Percentiles rank a stretch among this genome's conserved stretches.
These are phyloP conservation scores for Antrozous pallidus DNA, from an alignment of 2,797 vertebrate genomes.

Conservation along the genomic window DNA sequence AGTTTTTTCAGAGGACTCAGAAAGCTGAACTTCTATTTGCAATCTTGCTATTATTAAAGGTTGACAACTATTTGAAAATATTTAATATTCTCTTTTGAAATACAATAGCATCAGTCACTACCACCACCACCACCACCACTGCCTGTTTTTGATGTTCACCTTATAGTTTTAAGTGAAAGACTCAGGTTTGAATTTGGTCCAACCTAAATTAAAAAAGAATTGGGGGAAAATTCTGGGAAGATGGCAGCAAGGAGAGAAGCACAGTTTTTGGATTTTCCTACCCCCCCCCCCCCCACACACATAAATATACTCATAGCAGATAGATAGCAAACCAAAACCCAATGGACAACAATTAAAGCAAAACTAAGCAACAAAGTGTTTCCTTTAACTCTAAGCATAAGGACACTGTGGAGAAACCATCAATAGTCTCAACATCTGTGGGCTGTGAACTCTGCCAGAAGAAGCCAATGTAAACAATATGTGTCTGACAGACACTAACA, in stretches of 20 bases:
- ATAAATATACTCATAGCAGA: background rate
- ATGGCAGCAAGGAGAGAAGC: background rate
- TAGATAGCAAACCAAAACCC: background rate
- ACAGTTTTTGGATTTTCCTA: background rate
- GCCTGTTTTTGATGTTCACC: background rate
- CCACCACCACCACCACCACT: accelerated
- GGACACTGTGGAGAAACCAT: background rate
- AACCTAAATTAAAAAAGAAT: background rate
- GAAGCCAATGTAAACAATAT: background rate
- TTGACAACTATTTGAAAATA: background rate
- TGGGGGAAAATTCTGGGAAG: background rate
- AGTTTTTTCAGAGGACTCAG: background rate
- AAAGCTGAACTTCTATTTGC: background rate
- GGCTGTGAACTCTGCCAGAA: background rate
- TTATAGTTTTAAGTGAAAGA: background rate
- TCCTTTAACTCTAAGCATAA: background rate
- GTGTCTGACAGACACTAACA: background rate
- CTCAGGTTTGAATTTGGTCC: background rate
- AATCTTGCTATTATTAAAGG: background rate
- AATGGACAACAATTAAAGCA: background rate
- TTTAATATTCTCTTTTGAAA: background rate
- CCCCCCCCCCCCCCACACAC: background rate
- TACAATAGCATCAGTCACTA: background rate
- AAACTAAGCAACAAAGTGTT: background rate
- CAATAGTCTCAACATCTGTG: background rate